A percentile compares a stretch with the other conserved stretches of the same genome.
These are phyloP conservation scores for Oryzias woworae DNA, from an alignment of 2,113 vertebrate genomes.

Conservation along the genomic window DNA sequence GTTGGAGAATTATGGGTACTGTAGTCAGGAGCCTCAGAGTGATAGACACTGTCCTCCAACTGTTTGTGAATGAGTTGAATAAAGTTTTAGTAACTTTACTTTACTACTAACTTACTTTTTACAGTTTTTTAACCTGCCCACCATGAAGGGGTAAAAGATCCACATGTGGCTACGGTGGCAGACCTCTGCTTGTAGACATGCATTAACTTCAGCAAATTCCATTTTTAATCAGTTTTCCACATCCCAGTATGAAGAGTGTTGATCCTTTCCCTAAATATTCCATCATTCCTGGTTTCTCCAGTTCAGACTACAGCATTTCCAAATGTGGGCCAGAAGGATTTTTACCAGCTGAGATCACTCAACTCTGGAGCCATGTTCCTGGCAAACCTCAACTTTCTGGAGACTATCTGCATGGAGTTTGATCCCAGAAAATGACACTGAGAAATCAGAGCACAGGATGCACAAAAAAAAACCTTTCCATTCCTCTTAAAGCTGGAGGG, in stretches of 20 bases:
- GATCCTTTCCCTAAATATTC: constrained; percentile 20
- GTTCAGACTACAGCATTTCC: constrained; percentile 29
- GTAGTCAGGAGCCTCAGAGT: too few relatives aligned
- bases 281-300: constrained; percentile 22
- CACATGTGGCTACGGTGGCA: too few relatives aligned
- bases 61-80: too few relatives aligned
- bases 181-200: too few relatives aligned
- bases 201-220: too few relatives aligned
- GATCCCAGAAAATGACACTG: constrained; percentile 24
- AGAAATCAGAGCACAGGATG: constrained; percentile 47
- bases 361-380: constrained; percentile 36
- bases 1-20: too few relatives aligned
- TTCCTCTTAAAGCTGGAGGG: constrained; percentile 36
- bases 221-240: too few relatives aligned
- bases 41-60: too few relatives aligned
- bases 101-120: too few relatives aligned
- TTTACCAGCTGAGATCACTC: constrained; percentile 68
- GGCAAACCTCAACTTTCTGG: constrained; percentile 50
- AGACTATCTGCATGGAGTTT: constrained; percentile 23
- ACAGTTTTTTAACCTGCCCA: too few relatives aligned
- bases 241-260: neutral
- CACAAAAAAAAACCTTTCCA: constrained; percentile 23
- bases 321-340: constrained; percentile 53
- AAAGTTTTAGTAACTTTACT: too few relatives aligned
- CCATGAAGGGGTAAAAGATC: too few relatives aligned